phyloP scores from a whole-genome alignment of 2,113 vertebrate species.

The Prionailurus viverrinus region DNA sequence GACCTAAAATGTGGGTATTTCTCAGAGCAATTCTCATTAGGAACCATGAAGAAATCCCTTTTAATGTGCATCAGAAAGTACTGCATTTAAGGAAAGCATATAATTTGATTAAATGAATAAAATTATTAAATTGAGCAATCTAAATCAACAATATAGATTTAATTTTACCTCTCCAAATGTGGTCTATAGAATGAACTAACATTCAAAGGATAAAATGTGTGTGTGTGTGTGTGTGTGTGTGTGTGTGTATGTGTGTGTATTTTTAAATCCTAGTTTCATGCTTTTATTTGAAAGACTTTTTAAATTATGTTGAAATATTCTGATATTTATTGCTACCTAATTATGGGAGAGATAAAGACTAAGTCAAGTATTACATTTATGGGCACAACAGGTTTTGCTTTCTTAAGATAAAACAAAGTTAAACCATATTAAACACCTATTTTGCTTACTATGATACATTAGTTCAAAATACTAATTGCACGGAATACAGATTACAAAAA shows the following conservation, averaged over 20 bases:
- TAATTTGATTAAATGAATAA: neutral
- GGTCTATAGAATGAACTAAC: neutral
- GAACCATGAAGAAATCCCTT: neutral
- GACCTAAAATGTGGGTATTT: neutral
- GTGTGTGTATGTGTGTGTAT: neutral
- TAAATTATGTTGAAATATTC: conserved; percentile 18
- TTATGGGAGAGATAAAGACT: neutral
- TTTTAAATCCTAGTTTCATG: neutral
- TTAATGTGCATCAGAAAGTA: neutral
- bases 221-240: neutral
- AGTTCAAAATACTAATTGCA: conserved; percentile 70
- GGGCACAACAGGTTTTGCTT: conserved; percentile 37
- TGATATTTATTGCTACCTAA: conserved; percentile 17
- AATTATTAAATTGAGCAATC: conserved; percentile 25
- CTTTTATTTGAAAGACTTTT: neutral
- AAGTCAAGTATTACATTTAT: conserved; percentile 40
- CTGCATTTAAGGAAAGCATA: neutral
- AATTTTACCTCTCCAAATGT: neutral
- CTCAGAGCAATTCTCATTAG: neutral
- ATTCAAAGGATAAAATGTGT: neutral
- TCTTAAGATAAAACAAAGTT: conserved; percentile 53
- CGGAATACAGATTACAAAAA: conserved; percentile 41
- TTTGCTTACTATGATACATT: conserved; percentile 64
- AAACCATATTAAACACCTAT: conserved; percentile 27
- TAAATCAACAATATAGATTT: neutral